Evolutionary conservation across 2,888 invertebrate species (phyloP).

Genomic region (Agrochola litura): DNA sequence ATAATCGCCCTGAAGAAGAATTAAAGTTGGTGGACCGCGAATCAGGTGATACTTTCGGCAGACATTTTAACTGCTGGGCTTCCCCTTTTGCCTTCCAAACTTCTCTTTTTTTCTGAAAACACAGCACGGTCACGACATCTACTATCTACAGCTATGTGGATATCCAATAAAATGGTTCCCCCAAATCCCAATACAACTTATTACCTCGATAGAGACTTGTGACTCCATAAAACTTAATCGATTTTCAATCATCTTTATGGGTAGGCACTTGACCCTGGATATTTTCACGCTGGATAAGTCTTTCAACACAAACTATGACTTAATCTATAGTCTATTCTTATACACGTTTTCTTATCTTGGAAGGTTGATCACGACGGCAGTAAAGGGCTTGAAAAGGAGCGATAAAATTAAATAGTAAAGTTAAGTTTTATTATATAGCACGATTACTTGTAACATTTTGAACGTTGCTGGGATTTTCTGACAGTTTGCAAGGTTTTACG

Average conservation of each 20-base stretch:
- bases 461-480: slow-evolving; percentile 3
- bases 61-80: background rate
- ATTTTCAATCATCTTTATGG: slow-evolving; percentile 13
- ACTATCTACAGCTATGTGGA: background rate
- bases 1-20: background rate
- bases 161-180: background rate
- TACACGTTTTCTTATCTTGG: slow-evolving; percentile 45
- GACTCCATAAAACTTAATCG: slow-evolving; percentile 6
- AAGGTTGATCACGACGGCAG: slow-evolving; percentile 46
- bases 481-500: background rate
- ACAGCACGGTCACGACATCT: background rate
- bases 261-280: slow-evolving; percentile 12
- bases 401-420: slow-evolving; percentile 36
- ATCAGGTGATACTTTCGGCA: background rate
- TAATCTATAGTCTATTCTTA: slow-evolving; percentile 39
- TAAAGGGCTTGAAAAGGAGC: slow-evolving; percentile 44
- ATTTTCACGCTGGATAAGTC: slow-evolving; percentile 24
- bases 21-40: background rate
- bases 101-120: background rate
- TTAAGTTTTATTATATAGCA: slow-evolving; percentile 14
- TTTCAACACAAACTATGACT: slow-evolving; percentile 23
- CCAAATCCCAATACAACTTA: slow-evolving; percentile 2
- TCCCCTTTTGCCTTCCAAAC: background rate
- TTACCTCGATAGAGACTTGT: background rate
- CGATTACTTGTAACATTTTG: slow-evolving; percentile 8